Percentiles rank a stretch among this genome's conserved stretches.
phyloP scores from a whole-genome alignment of 2,797 vertebrate species.

The Cryptoprocta ferox region DNA sequence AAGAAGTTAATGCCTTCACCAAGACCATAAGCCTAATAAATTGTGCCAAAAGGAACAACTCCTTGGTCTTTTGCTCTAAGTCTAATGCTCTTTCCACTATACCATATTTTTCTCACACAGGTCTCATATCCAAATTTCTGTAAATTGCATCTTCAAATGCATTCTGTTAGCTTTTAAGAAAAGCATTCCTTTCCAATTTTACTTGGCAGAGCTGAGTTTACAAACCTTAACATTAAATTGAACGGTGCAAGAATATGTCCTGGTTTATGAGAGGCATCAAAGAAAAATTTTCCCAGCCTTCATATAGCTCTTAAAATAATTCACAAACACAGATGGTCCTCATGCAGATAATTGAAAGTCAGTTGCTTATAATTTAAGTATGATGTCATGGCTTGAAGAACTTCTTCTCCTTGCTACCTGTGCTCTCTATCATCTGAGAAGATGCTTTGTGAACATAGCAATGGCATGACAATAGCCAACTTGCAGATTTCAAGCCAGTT shows the following conservation, averaged over 20 bases:
- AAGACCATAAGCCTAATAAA: not conserved
- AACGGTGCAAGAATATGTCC: not conserved
- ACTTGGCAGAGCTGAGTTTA: not conserved
- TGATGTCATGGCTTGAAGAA: not conserved
- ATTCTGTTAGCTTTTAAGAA: constrained; percentile 34
- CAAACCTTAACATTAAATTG: not conserved
- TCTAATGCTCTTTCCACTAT: not conserved
- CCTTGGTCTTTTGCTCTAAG: not conserved
- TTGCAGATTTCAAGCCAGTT: not conserved
- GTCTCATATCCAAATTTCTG: not conserved
- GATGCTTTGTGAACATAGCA: not conserved
- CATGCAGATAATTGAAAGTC: not conserved
- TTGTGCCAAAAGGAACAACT: not conserved
- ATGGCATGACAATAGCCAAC: not conserved
- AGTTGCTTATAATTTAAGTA: not conserved
- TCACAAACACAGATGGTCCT: not conserved
- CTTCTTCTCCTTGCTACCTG: not conserved
- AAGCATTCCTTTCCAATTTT: not conserved
- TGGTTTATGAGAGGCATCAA: not conserved
- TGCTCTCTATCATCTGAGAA: not conserved
- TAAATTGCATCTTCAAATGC: constrained; percentile 10
- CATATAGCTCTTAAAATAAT: constrained; percentile 14
- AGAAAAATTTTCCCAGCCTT: constrained; percentile 8
- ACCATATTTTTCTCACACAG: not conserved
- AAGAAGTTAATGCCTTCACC: not conserved